Percentiles rank a stretch among this genome's conserved stretches.
These are phyloP conservation scores for Plebejus anna DNA, from an alignment of 2,888 invertebrate species.

Conservation along the genomic window DNA sequence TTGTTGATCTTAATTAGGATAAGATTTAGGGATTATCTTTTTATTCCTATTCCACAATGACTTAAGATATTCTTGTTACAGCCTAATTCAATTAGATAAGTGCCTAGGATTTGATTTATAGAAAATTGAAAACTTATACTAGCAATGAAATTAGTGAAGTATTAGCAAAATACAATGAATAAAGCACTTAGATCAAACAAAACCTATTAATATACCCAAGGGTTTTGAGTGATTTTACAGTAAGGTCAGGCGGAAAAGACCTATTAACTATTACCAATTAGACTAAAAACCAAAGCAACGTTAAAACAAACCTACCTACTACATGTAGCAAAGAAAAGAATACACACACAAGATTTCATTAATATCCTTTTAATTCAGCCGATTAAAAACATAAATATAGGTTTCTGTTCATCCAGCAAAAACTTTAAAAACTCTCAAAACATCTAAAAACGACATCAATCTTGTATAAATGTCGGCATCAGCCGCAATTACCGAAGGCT, in stretches of 20 bases:
- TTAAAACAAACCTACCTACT: neutral
- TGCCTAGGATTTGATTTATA: no score
- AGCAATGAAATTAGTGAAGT: no score
- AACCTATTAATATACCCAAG: no score
- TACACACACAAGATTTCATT: neutral
- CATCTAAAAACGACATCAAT: slow-evolving; percentile 55
- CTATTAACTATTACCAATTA: no score
- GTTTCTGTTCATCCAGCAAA: neutral
- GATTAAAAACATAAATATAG: slow-evolving; percentile 21
- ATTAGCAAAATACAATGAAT: no score
- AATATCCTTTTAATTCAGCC: neutral
- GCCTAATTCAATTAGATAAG: neutral
- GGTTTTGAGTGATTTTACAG: no score
- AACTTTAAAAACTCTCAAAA: slow-evolving; percentile 17
- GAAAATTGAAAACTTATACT: no score
- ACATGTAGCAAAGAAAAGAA: neutral
- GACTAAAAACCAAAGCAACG: no score
- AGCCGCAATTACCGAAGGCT: slow-evolving; percentile 63
- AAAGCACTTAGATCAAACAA: no score
- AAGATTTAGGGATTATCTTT: neutral
- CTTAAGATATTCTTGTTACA: neutral
- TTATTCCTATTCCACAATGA: neutral
- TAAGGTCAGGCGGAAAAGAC: no score
- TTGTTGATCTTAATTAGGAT: neutral
- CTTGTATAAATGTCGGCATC: slow-evolving; percentile 55